Conservation (phyloP, 2,797 vertebrate species). For the Pipistrellus kuhlii region DNA sequence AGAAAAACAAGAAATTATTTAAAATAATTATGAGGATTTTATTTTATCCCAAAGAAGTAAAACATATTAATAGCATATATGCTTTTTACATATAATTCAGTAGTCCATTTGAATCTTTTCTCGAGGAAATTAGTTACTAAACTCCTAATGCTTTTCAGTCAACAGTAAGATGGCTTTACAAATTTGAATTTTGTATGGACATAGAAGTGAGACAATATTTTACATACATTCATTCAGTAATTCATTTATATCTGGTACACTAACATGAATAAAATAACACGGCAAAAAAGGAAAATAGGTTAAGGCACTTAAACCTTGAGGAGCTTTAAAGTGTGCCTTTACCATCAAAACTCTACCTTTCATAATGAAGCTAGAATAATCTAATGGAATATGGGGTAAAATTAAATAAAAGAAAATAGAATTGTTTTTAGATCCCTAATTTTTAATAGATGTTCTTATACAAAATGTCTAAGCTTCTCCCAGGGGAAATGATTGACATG, state of each 20-base stretch:
- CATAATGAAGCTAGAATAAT: neutral
- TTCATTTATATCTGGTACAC: neutral
- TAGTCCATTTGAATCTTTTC: neutral
- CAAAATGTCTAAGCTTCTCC: neutral
- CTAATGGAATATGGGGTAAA: neutral
- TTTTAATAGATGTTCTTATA: slow-evolving; percentile 8
- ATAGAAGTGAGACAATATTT: neutral
- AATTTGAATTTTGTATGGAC: neutral
- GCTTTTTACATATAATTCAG: neutral
- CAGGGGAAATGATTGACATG: neutral
- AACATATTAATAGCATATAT: neutral
- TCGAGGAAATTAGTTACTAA: neutral
- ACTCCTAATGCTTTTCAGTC: neutral
- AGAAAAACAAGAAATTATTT: neutral
- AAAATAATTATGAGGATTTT: neutral
- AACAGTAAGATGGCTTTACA: neutral
- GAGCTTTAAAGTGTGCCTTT: neutral
- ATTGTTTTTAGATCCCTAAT: neutral
- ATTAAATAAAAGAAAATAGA: neutral
- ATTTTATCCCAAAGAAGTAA: neutral
- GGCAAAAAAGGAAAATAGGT: neutral
- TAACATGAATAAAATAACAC: neutral
- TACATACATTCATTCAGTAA: neutral
- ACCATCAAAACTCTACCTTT: neutral
- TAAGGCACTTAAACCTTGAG: neutral